These are phyloP conservation scores for Mesochorus sp. DNA, from an alignment of 2,888 invertebrate species.

Conservation along the genomic window DNA sequence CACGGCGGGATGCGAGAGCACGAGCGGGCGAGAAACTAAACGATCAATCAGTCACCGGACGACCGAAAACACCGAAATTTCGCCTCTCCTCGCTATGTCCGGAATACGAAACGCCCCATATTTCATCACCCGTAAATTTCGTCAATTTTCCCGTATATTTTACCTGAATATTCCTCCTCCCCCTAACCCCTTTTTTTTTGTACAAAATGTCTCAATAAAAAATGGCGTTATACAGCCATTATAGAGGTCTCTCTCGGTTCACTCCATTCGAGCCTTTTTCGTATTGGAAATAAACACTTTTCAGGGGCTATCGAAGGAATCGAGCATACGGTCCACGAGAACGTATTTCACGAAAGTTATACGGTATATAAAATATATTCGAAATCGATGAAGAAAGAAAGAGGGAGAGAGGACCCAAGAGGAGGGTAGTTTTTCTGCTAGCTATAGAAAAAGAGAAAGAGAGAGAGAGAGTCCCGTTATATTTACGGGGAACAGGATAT, in stretches of 20 bases:
- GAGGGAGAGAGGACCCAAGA: background rate
- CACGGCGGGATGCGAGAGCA: conserved; percentile 10
- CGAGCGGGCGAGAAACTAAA: conserved; percentile 37
- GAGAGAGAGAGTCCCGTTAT: no score
- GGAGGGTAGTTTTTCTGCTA: background rate
- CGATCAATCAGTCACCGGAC: conserved; percentile 58
- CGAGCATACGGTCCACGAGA: background rate
- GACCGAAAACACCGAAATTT: background rate
- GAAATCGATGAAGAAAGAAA: background rate
- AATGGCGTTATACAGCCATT: no score
- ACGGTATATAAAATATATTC: conserved; percentile 4
- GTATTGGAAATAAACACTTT: no score
- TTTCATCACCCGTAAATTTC: no score
- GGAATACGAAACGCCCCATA: background rate
- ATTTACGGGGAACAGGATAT: no score
- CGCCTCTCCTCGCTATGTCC: background rate
- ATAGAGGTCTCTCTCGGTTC: no score
- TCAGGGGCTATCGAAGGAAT: no score
- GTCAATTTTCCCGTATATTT: no score
- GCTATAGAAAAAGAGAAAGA: no score
- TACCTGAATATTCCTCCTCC: no score
- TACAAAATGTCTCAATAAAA: no score
- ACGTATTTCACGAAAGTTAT: background rate
- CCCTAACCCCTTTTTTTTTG: no score
- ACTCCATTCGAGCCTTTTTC: background rate